These are phyloP conservation scores for Varanus komodoensis DNA, from an alignment of 2,113 vertebrate genomes.

Conservation along the genomic window DNA sequence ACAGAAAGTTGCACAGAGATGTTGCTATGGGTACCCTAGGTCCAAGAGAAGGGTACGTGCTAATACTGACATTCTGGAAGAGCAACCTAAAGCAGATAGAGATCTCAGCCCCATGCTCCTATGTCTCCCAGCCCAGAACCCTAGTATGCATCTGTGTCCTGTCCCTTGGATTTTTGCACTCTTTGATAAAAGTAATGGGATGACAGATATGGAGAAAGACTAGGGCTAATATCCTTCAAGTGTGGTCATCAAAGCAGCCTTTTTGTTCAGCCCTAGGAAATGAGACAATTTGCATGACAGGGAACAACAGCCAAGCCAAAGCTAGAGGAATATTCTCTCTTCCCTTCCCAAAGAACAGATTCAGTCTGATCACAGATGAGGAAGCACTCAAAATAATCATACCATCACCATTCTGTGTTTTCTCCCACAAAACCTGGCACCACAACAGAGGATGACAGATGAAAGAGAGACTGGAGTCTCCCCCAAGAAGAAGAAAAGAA, in stretches of 20 bases:
- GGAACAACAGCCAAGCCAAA: background rate
- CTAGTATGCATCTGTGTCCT: background rate
- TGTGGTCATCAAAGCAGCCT: too few species aligned
- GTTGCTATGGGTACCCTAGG: background rate
- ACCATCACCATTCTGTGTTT: background rate
- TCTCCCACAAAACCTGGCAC: background rate
- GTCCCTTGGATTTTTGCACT: background rate
- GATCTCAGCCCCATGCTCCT: background rate
- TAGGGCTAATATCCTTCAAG: background rate
- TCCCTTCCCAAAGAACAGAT: background rate
- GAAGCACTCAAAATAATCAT: background rate
- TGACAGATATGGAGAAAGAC: background rate
- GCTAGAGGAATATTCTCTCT: background rate
- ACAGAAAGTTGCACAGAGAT: background rate
- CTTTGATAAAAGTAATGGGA: background rate
- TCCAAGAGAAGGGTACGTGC: background rate
- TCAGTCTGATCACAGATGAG: background rate
- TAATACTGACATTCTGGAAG: background rate
- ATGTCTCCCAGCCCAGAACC: background rate
- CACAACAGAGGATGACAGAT: constrained; percentile 1
- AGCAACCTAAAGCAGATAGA: background rate
- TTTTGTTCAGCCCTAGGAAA: background rate
- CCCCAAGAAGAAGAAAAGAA: background rate
- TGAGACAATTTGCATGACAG: background rate
- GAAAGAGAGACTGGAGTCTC: background rate